Evolutionary conservation across 30 jellyfish, hydroid and myxozoan genomes (phyloP), one percentile per base, ranked within the genome.

Genomic region (Hydra vulgaris): DNA sequence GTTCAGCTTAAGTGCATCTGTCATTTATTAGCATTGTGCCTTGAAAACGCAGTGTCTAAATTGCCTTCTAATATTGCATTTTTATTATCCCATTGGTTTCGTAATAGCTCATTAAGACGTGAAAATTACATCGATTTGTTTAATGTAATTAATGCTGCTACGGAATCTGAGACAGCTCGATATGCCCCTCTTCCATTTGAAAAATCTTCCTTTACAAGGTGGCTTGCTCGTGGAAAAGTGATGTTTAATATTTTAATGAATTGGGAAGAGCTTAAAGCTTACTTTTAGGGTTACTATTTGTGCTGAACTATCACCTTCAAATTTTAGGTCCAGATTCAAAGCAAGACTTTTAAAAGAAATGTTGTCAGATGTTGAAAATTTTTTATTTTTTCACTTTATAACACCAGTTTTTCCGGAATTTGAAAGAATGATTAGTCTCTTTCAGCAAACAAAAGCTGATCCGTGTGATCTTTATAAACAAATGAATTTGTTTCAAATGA

Each of bases 261-360:
- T 55, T 86, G 95, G 95, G 91, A 86, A 61, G 95, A 75, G 73
- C 79, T 86, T n/a, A 86, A 86, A 82, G 92, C 83, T 53, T 86
- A 81, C 66, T 86, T 86, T n/a, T n/a, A n/a, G n/a, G n/a, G n/a
- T n/a, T n/a, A n/a, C n/a, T 74, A 53, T 68, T 15, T 76, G 74
- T 56, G 94, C 82, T n/a, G 92, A 81, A 26, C 27, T 68, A 68
- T 75, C 88, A 5, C 82, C 26, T 23, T 21, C 79, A 20, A 52
- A 40, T 16, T 75, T 23, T 25, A 73, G 71, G 52, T 70, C 81
- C 19, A 74, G 88, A 71, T 82, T 15, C 66, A 82, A 87, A 61
- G 95, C 93, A 26, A 26, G 95, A 20, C 56, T 81, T 81, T 16
- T 81, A 26, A 70, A 19, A 17, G 84, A 72, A 66, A 82, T 87